These are phyloP conservation scores for Anagrus nilaparvatae DNA, from an alignment of 1,140 invertebrate genomes.

Conservation along the genomic window DNA sequence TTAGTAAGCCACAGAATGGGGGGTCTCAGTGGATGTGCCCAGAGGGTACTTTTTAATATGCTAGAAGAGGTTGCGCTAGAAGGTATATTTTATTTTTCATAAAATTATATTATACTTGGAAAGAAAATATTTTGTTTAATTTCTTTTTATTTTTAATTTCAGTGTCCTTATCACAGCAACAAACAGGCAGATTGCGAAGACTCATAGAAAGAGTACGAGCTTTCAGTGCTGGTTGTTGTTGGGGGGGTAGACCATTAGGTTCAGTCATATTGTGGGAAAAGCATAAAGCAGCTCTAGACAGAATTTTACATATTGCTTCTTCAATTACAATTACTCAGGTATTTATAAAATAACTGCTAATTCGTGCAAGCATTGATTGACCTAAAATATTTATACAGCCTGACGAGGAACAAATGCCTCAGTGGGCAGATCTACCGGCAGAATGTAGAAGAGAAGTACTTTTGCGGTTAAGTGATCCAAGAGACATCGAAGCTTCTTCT, in stretches of 20 bases:
- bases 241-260: constrained; percentile 74
- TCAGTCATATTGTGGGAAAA: constrained; percentile 82
- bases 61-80: constrained; percentile 87
- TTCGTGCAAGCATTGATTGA: constrained; percentile 2
- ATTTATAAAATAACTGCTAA: constrained; percentile 10
- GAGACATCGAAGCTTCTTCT: constrained; percentile 66
- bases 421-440: constrained; percentile 82
- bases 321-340: constrained; percentile 69
- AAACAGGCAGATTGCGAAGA: constrained; percentile 69
- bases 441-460: constrained; percentile 90
- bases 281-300: constrained; percentile 71
- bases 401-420: constrained; percentile 69
- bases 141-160: constrained; percentile 22
- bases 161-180: constrained; percentile 81
- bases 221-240: constrained; percentile 58
- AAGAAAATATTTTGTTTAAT: neutral
- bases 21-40: constrained; percentile 82
- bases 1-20: constrained; percentile 58
- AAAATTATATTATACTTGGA: neutral
- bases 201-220: constrained; percentile 66
- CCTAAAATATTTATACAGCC: constrained; percentile 49
- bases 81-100: constrained; percentile 46
- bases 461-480: constrained; percentile 80
- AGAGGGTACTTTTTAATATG: constrained; percentile 86
- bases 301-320: constrained; percentile 72